Evolutionary conservation across 2,113 vertebrate genomes (phyloP), one percentile per base, ranked within the genome.

Genomic region (Heliornis fulica): DNA sequence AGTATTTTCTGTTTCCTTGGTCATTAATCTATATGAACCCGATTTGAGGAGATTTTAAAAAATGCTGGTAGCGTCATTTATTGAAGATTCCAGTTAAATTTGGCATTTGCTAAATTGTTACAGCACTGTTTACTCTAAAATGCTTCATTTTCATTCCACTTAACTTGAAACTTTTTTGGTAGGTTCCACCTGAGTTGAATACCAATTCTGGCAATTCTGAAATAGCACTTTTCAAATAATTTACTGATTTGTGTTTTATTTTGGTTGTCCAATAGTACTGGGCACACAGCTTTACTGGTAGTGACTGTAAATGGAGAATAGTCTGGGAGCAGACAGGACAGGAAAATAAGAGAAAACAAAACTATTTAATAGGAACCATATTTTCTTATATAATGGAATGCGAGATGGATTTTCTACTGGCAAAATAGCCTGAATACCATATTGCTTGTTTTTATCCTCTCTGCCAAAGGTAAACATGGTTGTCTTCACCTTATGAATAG

Each of bases 401-500:
- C 25, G 34, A 76, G 61, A 13, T 69, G 57, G 69, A 71, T 88
- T 87, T 94, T 91, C 38, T 71, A 66, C 63, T 59, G 40, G 41
- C 13, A 64, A 66, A 87, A 91, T 29, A 85, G 22, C 8, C 66
- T 65, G 59, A 43, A 57, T 59, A 50, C 5, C 23, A 46, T 38
- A 81, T 51, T 89, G 43, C 32, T 83, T 71, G 19, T 34, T 90
- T 89, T 75, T 66, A 61, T 83, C 66, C 26, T 86, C 54, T 71
- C 65, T 92, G 50, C 82, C 56, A 83, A 93, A 86, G 22, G 40
- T 72, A 86, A 86, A 50, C 51, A 26, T n/a, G 36, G 13, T 59
- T 91, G 54, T 89, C 92, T 94, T 91, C 32, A 83, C 43, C 21
- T 69, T 76, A 57, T 75, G 71, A 96, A 96, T 69, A 96, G 84